Conservation (phyloP, 2,797 vertebrate genomes). For the Capromys pilorides region DNA sequence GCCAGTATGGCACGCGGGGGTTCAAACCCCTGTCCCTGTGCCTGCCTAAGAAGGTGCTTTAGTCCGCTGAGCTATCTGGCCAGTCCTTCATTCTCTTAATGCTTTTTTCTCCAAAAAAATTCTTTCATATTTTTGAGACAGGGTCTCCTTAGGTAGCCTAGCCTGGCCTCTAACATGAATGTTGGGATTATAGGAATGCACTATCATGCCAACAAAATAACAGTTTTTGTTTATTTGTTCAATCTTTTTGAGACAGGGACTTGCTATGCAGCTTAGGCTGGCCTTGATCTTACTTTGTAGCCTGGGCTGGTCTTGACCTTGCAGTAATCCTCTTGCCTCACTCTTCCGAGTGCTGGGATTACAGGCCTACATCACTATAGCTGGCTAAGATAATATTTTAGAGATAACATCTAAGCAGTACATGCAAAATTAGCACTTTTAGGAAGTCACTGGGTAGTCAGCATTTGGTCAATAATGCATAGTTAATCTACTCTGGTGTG, state of each 20-base stretch:
- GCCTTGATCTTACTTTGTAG: no score
- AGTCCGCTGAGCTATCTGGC: no score
- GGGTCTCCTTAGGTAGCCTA: background rate
- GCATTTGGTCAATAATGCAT: background rate
- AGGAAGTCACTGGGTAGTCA: background rate
- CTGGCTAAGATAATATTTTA: background rate
- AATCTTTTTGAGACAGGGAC: no score
- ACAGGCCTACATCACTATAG: no score
- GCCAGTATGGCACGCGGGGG: no score
- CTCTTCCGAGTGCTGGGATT: background rate
- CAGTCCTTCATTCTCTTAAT: no score
- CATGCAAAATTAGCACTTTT: slow-evolving; percentile 19
- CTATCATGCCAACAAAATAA: no score
- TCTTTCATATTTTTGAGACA: background rate
- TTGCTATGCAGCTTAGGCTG: no score
- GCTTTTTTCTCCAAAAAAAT: background rate
- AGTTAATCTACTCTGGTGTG: background rate
- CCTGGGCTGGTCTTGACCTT: background rate
- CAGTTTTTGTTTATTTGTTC: no score
- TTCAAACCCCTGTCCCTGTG: no score
- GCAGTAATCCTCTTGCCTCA: no score
- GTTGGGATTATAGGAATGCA: background rate
- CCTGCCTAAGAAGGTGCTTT: background rate
- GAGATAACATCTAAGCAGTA: background rate
- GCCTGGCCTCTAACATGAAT: background rate